Conservation (phyloP, 2,888 invertebrate species). For the Volucella inanis region DNA sequence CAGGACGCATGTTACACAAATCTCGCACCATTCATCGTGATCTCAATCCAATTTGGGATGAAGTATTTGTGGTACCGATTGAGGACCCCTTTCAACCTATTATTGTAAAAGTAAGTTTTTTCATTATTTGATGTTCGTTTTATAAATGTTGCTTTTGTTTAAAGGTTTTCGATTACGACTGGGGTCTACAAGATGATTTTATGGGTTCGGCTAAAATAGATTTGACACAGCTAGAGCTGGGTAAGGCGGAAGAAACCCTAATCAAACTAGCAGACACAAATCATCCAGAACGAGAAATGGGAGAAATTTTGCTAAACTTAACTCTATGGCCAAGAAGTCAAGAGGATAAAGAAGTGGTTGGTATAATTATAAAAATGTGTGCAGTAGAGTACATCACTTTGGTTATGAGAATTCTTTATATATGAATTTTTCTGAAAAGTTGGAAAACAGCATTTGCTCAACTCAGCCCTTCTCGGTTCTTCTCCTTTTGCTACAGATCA, state of each 20-base stretch:
- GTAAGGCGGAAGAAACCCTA: conserved; percentile 89
- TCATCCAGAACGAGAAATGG: conserved; percentile 87
- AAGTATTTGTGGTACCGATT: conserved; percentile 95
- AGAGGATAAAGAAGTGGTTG: conserved; percentile 97
- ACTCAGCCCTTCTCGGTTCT: too few species aligned
- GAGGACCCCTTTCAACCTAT: conserved; percentile 95
- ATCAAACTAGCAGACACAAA: conserved; percentile 90
- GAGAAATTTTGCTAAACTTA: conserved; percentile 91
- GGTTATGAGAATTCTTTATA: too few species aligned
- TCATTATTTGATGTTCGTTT: not conserved
- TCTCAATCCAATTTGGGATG: conserved; percentile 99
- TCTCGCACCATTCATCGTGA: conserved; percentile 96
- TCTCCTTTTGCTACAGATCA: too few species aligned
- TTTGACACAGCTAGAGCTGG: conserved; percentile 91
- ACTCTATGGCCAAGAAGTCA: conserved; percentile 96
- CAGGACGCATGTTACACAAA: conserved; percentile 94
- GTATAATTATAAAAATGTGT: conserved; percentile 20
- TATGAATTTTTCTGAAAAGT: too few species aligned
- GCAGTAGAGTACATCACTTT: too few species aligned
- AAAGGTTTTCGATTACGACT: conserved; percentile 97
- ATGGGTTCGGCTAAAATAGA: conserved; percentile 96
- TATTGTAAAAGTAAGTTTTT: conserved; percentile 89
- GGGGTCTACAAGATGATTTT: conserved; percentile 98
- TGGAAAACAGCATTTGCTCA: too few species aligned
- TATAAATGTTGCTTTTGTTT: not conserved